Evolutionary conservation across 2,888 invertebrate genomes (phyloP).

Genomic region (Metellina segmentata): DNA sequence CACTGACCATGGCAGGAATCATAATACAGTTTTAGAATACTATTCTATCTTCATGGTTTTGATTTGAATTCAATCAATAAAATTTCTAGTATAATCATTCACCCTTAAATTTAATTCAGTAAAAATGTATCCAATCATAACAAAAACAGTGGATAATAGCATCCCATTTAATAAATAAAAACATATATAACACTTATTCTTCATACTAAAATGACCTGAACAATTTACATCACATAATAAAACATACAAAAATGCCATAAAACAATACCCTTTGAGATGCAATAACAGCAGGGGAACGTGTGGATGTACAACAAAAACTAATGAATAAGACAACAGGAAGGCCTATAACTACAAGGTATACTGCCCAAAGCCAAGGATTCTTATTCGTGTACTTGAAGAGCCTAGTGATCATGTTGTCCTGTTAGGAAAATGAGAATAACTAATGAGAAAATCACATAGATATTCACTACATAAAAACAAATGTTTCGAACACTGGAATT

Average conservation of each 20-base stretch:
- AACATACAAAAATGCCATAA: background rate
- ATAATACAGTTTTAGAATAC: too few relatives aligned
- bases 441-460: background rate
- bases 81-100: too few relatives aligned
- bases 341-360: conserved; percentile 89
- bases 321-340: conserved; percentile 89
- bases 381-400: conserved; percentile 89
- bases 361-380: conserved; percentile 94
- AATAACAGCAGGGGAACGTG: conserved; percentile 65
- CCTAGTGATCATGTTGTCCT: conserved; percentile 91
- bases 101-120: too few relatives aligned
- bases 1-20: too few relatives aligned
- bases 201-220: background rate
- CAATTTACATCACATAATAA: background rate
- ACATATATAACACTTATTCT: background rate
- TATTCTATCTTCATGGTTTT: too few relatives aligned
- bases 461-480: too few relatives aligned
- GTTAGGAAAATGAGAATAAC: conserved; percentile 46
- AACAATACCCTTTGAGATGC: conserved; percentile 60
- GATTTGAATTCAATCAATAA: too few relatives aligned
- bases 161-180: too few relatives aligned
- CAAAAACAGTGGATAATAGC: too few relatives aligned
- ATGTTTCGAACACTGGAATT: too few relatives aligned
- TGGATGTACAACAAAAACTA: conserved; percentile 88
- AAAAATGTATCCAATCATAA: too few relatives aligned